phyloP scores from a whole-genome alignment of 2,113 vertebrate genomes.

The Chelonoidis abingdonii region DNA sequence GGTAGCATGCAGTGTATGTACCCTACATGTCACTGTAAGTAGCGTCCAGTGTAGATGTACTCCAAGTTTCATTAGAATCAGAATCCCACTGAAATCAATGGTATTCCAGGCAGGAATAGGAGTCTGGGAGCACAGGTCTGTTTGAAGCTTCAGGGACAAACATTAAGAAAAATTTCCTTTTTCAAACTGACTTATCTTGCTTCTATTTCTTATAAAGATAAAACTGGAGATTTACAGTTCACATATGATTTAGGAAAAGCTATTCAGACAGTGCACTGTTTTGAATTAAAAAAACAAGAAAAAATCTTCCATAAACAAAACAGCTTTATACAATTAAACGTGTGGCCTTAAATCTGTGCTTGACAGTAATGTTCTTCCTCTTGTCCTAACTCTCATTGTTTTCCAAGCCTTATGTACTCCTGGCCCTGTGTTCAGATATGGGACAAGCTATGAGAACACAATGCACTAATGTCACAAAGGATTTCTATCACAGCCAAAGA shows the following conservation, averaged over 20 bases:
- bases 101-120: conserved; percentile 42
- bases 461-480: neutral
- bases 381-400: neutral
- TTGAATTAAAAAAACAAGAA: neutral
- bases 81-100: neutral
- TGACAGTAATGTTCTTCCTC: neutral
- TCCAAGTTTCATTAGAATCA: conserved; percentile 23
- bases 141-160: neutral
- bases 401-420: neutral
- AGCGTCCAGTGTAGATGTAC: neutral
- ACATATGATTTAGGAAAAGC: neutral
- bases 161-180: conserved; percentile 22
- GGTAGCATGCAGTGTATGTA: neutral
- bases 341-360: neutral
- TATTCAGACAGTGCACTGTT: neutral
- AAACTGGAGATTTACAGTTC: neutral
- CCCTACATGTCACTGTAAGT: neutral
- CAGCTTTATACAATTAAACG: neutral
- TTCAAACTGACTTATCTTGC: neutral
- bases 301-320: conserved; percentile 23
- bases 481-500: neutral
- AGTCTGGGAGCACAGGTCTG: conserved; percentile 25
- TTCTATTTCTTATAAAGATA: neutral
- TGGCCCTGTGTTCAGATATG: neutral
- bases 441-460: neutral